Percentiles rank a stretch among this genome's conserved stretches.
Conservation (phyloP, 2,888 invertebrate genomes). For the Junonia oenone region DNA sequence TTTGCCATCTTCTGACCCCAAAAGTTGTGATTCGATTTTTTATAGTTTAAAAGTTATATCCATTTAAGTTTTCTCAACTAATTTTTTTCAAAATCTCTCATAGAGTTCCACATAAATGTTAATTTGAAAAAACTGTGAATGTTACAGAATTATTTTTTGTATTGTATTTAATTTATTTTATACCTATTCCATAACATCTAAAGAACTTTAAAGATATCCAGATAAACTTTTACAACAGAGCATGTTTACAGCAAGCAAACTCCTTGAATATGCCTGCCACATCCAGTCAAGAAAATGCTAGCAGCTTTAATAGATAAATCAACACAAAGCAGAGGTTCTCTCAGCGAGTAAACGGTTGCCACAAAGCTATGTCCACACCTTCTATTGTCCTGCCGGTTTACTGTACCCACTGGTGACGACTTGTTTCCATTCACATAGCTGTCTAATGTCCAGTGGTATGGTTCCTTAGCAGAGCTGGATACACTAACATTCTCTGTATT, state of each 20-base stretch:
- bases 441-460: conserved; percentile 4
- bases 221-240: neutral
- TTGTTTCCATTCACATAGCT: conserved; percentile 36
- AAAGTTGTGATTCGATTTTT: too few relatives aligned
- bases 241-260: neutral
- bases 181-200: too few relatives aligned
- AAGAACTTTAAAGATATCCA: neutral
- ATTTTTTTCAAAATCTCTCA: too few relatives aligned
- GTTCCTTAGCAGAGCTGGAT: neutral
- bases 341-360: conserved; percentile 37
- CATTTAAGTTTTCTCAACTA: too few relatives aligned
- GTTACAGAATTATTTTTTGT: too few relatives aligned
- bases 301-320: conserved; percentile 30
- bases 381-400: conserved; percentile 42
- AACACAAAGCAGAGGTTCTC: conserved; percentile 40
- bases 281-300: conserved; percentile 12
- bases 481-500: too few relatives aligned
- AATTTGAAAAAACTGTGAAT: too few relatives aligned
- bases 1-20: too few relatives aligned
- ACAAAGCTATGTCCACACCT: conserved; percentile 41
- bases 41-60: too few relatives aligned
- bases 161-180: too few relatives aligned
- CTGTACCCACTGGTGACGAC: conserved; percentile 32
- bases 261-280: neutral
- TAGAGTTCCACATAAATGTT: too few relatives aligned